Conservation (phyloP, 1,140 invertebrate genomes). For the Brachionus sp. region DNA sequence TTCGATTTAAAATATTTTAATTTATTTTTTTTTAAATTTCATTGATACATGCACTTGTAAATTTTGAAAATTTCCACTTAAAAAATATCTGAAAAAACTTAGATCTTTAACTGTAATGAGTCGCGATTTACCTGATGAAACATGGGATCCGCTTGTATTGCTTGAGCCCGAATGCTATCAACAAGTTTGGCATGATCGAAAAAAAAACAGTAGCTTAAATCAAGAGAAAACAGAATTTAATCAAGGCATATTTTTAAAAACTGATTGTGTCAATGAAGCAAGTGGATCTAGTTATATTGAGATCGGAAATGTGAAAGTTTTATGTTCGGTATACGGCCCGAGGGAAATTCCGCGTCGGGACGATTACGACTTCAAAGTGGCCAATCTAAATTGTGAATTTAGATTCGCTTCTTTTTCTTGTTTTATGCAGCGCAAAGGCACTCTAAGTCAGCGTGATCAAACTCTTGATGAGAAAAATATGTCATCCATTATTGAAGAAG, state of each 20-base stretch:
- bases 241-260: constrained; percentile 36
- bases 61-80: too few relatives aligned
- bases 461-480: constrained; percentile 31
- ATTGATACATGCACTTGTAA: too few relatives aligned
- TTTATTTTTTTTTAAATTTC: too few relatives aligned
- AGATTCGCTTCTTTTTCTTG: constrained; percentile 35
- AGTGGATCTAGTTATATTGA: constrained; percentile 45
- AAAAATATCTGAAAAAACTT: too few relatives aligned
- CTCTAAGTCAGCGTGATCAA: constrained; percentile 36
- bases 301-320: constrained; percentile 1
- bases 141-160: constrained; percentile 36
- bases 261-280: constrained; percentile 41
- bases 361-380: constrained; percentile 15
- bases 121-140: constrained; percentile 19
- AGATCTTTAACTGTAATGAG: neutral
- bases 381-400: constrained; percentile 13
- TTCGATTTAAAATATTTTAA: too few relatives aligned
- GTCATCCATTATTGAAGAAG: constrained; percentile 36
- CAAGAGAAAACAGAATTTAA: neutral
- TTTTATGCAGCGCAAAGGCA: constrained; percentile 23
- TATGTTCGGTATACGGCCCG: constrained; percentile 37
- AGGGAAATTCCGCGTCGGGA: constrained; percentile 9
- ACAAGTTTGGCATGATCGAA: neutral
- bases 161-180: neutral
- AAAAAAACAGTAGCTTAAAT: neutral